Evolutionary conservation across 2,797 vertebrate species (phyloP), one percentile per base, ranked within the genome.

Genomic region (Fundulus diaphanus): DNA sequence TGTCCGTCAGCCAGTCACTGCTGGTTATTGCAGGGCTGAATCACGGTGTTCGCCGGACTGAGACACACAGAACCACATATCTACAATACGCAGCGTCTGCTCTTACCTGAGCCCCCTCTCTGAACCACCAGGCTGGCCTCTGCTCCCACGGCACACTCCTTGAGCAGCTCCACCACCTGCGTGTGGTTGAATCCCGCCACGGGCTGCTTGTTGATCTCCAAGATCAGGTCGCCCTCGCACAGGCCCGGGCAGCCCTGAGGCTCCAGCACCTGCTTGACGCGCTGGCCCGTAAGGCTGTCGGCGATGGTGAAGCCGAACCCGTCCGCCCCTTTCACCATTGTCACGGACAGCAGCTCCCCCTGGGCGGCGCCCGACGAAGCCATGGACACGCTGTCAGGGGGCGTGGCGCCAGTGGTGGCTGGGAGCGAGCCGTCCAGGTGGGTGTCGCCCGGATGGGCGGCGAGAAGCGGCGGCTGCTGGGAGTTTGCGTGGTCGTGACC

Each of bases 241-340:
- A 99, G 96, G 78, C 98, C 98, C 63, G 97, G 97, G 91, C 98
- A 99, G 92, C 98, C 97, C 94, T 96, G 96, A 80, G 97, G 95
- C 93, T 99, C 98, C 95, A 99, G 95, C 90, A 99, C 96, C 90
- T 99, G 98, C 93, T 99, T 99, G 89, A 99, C 98, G 46, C 98
- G 94, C 93, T 99, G 98, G 88, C 98, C 98, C 61, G 96, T 95
- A 35, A 96, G 94, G 85, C 97, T 97, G 95, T 99, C 98, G 3
- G 98, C 98, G 82, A 99, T 98, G 73, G 98, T 99, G 95, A 99
- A 99, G 88, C 98, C 98, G 87, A 99, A 99, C 72, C 98, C 98
- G 82, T 99, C 97, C 79, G 93, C 79, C 88, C 98, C 97, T 95
- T 99, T 99, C 95, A 98, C 96, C 97, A 99, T 98, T 93, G 96